A percentile compares a stretch with the other conserved stretches of the same genome.
Conservation (phyloP, 2,113 vertebrate species). For the Diphyllodes magnificus region DNA sequence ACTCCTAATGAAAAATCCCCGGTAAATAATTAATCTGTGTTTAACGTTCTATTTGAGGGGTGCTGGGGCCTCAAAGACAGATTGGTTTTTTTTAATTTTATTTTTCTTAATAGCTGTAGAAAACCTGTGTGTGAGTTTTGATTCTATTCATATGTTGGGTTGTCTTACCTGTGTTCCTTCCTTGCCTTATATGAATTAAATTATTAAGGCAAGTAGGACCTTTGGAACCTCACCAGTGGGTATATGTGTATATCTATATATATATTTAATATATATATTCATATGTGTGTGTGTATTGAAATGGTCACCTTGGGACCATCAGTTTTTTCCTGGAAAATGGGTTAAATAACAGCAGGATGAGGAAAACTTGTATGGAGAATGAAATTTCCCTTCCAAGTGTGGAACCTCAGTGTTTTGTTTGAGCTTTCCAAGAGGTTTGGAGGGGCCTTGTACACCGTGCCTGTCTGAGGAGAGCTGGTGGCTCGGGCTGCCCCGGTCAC, state of each 20-base stretch:
- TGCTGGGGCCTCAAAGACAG: neutral
- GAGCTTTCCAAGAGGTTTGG: neutral
- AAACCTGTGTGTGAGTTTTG: neutral
- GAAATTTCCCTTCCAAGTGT: neutral
- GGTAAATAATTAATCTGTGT: neutral
- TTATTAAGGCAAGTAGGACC: neutral
- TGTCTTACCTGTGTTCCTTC: neutral
- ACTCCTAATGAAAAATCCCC: neutral
- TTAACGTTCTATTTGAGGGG: neutral
- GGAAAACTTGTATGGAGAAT: neutral
- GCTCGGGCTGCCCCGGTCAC: neutral
- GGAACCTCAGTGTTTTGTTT: neutral
- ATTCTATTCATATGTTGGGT: neutral
- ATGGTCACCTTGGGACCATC: neutral
- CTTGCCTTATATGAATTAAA: neutral
- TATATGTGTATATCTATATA: accelerated
- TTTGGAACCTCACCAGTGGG: neutral
- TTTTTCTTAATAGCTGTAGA: neutral
- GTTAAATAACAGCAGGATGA: neutral
- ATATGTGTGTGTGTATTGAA: neutral
- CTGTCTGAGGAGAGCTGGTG: neutral
- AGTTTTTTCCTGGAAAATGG: neutral
- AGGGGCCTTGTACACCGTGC: neutral
- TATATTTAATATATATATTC: neutral
- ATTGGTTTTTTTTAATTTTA: neutral